Base-by-base conservation (phyloP, 2,888 invertebrate genomes). In the Coelinius sp. region DNA sequence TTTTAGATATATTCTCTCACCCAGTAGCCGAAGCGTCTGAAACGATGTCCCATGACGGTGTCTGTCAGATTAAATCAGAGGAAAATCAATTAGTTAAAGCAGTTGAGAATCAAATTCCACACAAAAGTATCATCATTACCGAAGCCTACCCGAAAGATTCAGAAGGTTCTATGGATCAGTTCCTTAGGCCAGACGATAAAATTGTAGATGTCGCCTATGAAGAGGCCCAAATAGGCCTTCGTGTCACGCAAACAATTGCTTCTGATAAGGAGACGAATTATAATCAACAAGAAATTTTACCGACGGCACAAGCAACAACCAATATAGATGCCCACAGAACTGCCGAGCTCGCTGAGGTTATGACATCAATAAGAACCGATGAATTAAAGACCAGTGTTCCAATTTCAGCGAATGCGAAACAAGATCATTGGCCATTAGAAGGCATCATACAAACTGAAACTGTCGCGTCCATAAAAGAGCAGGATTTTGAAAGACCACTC, bases 381-480 rank as follows among this genome's bases (percentile, higher is more conserved):
- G 89, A 90, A 80, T 85, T 89, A n/a, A 77, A 83, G 53, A 79
- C 89, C 3, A 75, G 82, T 38, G 77, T 85, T 74, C 83, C 79
- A 53, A 77, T 82, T 24, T 79, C 83, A 31, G 84, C 84, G 64
- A 87, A 84, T 52, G 91, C 90, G 14, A 89, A 89, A 66, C 82
- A 86, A 63, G 85, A 90, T 68, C 86, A 89, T 73, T 84, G 90
- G 25, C 88, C 90, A 12, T 88, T 92, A 62, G 90, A 91, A 83
- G 90, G 89, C 72, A 88, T 93, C 46, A 89, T 91, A 77, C 90
- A 88, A 76, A 90, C 89, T 73, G 91, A 92, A 88, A 88, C 90
- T 63, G 76, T 91, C 24, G 82, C 89, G 4, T 89, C 90, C 46
- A 93, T 94, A 86, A 90, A 89, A 77, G 94, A 93, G 88, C 77